Percentiles rank a stretch among this genome's conserved stretches.
These are phyloP conservation scores for Pogoniulus pusillus DNA, from an alignment of 2,797 vertebrate species.

Conservation along the genomic window DNA sequence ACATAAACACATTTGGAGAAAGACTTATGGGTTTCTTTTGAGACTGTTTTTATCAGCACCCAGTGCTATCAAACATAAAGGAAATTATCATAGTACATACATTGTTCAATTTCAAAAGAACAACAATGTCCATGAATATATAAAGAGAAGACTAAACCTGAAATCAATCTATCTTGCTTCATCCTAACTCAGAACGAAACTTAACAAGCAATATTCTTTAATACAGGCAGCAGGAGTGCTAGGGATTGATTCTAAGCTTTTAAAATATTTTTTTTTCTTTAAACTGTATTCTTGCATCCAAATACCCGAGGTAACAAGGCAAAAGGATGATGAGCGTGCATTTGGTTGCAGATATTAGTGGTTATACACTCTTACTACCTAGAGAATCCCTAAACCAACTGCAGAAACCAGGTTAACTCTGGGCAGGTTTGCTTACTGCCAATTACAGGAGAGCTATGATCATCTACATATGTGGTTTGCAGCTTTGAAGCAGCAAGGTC, in stretches of 20 bases:
- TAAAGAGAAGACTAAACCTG: not conserved
- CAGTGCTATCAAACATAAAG: not conserved
- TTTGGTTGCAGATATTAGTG: not conserved
- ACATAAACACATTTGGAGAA: not conserved
- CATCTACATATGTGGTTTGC: accelerated
- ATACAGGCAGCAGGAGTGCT: not conserved
- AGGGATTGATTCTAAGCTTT: not conserved
- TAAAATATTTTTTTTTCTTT: not conserved
- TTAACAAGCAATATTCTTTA: not conserved
- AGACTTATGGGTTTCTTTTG: not conserved
- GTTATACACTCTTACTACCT: not conserved
- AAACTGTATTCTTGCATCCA: not conserved
- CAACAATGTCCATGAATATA: not conserved
- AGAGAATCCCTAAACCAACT: not conserved
- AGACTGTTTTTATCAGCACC: not conserved
- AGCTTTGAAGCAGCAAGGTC: accelerated
- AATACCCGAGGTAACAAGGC: not conserved
- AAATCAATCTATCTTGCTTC: not conserved
- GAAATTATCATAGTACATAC: not conserved
- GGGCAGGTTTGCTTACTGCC: not conserved
- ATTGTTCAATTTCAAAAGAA: not conserved
- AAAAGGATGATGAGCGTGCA: not conserved
- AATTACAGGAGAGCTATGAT: not conserved
- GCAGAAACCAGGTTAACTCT: not conserved
- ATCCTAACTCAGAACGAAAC: not conserved